Evolutionary conservation across 2,888 invertebrate genomes (phyloP).

Genomic region (Eupelmus urozonus): DNA sequence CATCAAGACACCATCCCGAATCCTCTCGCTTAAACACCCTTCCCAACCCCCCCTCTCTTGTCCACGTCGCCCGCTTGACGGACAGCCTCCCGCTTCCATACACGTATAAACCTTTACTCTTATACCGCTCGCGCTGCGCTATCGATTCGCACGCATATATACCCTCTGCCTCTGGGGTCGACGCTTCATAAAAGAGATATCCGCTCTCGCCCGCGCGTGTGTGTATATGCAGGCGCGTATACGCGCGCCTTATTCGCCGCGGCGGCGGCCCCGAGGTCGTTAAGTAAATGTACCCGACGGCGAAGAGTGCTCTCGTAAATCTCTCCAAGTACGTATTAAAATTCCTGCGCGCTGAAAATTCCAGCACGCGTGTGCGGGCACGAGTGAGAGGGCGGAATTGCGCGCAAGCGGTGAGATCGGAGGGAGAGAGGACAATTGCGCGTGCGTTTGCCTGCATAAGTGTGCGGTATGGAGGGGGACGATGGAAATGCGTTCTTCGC

Average conservation of each 20-base stretch:
- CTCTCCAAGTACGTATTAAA: constrained; percentile 64
- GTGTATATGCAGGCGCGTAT: background rate
- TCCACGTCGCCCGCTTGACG: background rate
- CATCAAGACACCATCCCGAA: too few relatives aligned
- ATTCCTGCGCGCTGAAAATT: constrained; percentile 63
- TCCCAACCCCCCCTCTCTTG: background rate
- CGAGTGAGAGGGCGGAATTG: background rate
- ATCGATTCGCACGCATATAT: constrained; percentile 39
- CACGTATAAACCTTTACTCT: too few relatives aligned
- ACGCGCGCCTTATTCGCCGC: background rate
- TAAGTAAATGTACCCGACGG: constrained; percentile 60
- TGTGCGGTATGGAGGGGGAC: background rate
- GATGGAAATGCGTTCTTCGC: too few relatives aligned
- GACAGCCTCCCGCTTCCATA: constrained; percentile 34
- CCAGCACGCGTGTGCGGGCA: constrained; percentile 39
- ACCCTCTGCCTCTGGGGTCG: background rate
- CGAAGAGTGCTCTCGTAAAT: constrained; percentile 63
- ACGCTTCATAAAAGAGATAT: constrained; percentile 49
- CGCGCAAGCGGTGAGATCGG: background rate
- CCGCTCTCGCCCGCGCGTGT: background rate
- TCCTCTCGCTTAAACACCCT: too few relatives aligned
- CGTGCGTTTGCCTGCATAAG: constrained; percentile 58
- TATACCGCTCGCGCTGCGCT: background rate
- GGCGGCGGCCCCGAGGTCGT: constrained; percentile 52
- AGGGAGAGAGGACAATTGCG: too few relatives aligned